These are phyloP conservation scores for Plumapathes pennacea DNA, from an alignment of 92 coral and sea anemone genomes.

Conservation along the genomic window DNA sequence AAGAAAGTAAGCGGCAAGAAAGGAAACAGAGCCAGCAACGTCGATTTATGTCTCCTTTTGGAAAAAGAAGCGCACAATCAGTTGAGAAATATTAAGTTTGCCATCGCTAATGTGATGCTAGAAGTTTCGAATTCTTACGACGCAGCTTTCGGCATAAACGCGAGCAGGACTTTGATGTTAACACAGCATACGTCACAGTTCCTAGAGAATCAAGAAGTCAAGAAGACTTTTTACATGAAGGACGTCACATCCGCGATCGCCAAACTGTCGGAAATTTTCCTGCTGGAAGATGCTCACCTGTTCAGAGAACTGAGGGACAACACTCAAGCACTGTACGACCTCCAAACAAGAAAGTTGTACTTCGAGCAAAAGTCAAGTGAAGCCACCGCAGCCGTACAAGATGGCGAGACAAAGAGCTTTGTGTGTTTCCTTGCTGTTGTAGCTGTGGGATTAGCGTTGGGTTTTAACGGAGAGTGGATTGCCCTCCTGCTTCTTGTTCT, in stretches of 20 bases:
- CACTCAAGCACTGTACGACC: constrained; percentile 20
- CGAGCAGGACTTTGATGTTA: constrained; percentile 4
- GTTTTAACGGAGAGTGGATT: constrained; percentile 15
- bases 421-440: not conserved
- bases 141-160: constrained; percentile 33
- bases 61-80: too few species aligned
- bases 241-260: constrained; percentile 36
- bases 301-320: constrained; percentile 41
- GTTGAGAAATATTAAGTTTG: too few species aligned
- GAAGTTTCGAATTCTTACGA: constrained; percentile 62
- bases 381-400: too few species aligned
- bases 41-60: too few species aligned
- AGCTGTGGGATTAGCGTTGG: not conserved
- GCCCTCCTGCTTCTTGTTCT: constrained; percentile 5
- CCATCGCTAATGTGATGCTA: constrained; percentile 40
- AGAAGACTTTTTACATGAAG: constrained; percentile 52
- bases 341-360: constrained; percentile 32
- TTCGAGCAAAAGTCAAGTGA: too few species aligned
- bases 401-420: not conserved
- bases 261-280: constrained; percentile 32
- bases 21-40: not conserved
- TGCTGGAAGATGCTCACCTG: constrained; percentile 33
- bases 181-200: constrained; percentile 15
- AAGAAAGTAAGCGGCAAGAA: not conserved
- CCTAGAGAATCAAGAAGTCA: constrained; percentile 52